Conservation (phyloP, 2,888 invertebrate genomes). For the Himalopsyche anomala region DNA sequence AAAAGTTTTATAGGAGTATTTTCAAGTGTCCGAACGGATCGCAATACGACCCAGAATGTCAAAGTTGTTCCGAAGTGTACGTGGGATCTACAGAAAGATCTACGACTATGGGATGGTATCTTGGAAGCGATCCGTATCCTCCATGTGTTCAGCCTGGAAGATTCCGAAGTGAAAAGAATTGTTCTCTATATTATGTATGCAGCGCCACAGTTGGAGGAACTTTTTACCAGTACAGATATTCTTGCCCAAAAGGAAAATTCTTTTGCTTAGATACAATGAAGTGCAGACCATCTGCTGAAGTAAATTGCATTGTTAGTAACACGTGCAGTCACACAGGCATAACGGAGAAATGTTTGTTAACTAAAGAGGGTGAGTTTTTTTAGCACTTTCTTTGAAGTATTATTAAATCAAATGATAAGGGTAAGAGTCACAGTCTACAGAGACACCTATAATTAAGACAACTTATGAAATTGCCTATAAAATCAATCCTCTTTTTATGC, state of each 20-base stretch:
- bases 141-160: slow-evolving; percentile 70
- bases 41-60: slow-evolving; percentile 68
- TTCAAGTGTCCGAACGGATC: slow-evolving; percentile 69
- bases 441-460: too few species aligned
- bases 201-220: slow-evolving; percentile 68
- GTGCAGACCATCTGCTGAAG: slow-evolving; percentile 66
- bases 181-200: slow-evolving; percentile 72
- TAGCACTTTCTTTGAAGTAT: too few species aligned
- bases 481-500: too few species aligned
- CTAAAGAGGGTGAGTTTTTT: background rate
- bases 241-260: slow-evolving; percentile 67
- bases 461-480: too few species aligned
- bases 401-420: too few species aligned
- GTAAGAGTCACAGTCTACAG: too few species aligned
- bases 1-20: slow-evolving; percentile 67
- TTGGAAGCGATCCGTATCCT: slow-evolving; percentile 68
- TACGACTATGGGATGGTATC: slow-evolving; percentile 54
- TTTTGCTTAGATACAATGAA: slow-evolving; percentile 66
- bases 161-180: slow-evolving; percentile 70
- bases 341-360: background rate
- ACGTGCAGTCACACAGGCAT: background rate
- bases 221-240: slow-evolving; percentile 70
- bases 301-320: slow-evolving; percentile 59
- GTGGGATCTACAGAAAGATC: slow-evolving; percentile 68
- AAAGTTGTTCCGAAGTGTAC: slow-evolving; percentile 68